phyloP scores from a whole-genome alignment of 2,113 vertebrate genomes.

The Nanorana parkeri region DNA sequence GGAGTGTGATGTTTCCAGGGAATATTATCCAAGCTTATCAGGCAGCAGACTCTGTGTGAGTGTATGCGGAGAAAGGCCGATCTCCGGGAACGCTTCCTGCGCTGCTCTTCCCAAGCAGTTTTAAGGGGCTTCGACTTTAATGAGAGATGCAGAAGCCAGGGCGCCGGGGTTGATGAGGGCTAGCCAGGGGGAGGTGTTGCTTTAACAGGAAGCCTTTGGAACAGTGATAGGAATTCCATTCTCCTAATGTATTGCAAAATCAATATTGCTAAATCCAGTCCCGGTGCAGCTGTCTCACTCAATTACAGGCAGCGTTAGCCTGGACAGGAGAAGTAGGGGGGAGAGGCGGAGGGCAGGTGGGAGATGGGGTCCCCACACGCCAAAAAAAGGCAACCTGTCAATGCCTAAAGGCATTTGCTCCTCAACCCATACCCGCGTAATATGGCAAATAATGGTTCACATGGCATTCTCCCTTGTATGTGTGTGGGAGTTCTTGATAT shows the following conservation, averaged over 20 bases:
- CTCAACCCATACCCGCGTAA: neutral
- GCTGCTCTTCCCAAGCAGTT: neutral
- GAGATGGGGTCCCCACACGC: slow-evolving; percentile 34
- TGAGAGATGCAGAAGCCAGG: slow-evolving; percentile 6
- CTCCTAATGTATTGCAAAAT: neutral
- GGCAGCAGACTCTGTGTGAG: too few species aligned
- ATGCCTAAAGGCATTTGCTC: slow-evolving; percentile 5
- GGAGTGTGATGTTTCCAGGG: too few species aligned
- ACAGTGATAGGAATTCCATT: neutral
- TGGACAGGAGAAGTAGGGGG: slow-evolving; percentile 25
- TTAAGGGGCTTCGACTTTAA: neutral
- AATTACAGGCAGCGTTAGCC: slow-evolving; percentile 3
- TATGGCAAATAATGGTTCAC: too few species aligned
- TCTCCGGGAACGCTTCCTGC: neutral
- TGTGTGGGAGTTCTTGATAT: too few species aligned
- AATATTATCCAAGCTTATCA: too few species aligned
- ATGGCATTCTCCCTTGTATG: too few species aligned
- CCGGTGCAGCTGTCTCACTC: neutral
- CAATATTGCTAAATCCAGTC: rapidly evolving
- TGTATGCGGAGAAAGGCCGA: neutral
- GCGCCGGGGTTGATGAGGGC: neutral
- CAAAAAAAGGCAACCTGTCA: slow-evolving; percentile 3
- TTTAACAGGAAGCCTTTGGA: slow-evolving; percentile 57
- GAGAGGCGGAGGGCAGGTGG: slow-evolving; percentile 32
- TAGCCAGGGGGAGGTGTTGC: slow-evolving; percentile 42